Conservation (phyloP, 1,140 invertebrate species). For the Bombus waltoni region DNA sequence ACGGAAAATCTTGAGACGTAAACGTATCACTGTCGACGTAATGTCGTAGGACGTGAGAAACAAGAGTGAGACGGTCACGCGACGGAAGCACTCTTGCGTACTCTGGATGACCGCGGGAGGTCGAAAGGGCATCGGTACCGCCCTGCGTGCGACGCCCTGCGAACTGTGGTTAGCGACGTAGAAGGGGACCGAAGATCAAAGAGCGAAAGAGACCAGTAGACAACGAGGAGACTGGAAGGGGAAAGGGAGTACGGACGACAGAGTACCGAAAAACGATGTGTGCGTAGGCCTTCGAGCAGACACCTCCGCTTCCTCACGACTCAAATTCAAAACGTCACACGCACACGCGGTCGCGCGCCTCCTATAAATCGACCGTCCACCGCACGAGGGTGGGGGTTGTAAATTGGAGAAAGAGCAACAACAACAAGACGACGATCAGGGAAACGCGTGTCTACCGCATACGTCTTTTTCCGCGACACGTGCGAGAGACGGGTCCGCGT, state of each 20-base stretch:
- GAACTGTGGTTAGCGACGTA: conserved; percentile 54
- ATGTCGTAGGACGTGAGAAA: conserved; percentile 19
- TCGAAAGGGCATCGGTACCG: conserved; percentile 78
- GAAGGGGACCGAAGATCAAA: conserved; percentile 40
- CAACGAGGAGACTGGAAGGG: background rate
- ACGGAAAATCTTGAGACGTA: background rate
- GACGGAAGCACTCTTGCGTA: conserved; percentile 54
- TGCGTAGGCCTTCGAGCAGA: conserved; percentile 43
- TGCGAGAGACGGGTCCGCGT: conserved; percentile 40
- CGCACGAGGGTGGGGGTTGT: background rate
- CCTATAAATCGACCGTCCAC: conserved; percentile 41
- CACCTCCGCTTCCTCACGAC: conserved; percentile 40
- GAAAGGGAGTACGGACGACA: conserved; percentile 14
- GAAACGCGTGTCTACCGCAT: conserved; percentile 49
- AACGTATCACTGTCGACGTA: background rate
- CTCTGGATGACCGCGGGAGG: conserved; percentile 67
- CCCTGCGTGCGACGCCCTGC: conserved; percentile 68
- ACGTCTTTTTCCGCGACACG: conserved; percentile 50
- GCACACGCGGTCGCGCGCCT: conserved; percentile 30
- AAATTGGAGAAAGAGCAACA: conserved; percentile 30
- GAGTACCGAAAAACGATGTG: conserved; percentile 38
- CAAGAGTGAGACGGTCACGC: conserved; percentile 25
- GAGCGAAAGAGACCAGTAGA: conserved; percentile 14
- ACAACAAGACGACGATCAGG: background rate
- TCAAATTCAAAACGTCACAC: conserved; percentile 53